phyloP scores from a whole-genome alignment of 2,113 vertebrate species.

The Drymodes brunneopygia region DNA sequence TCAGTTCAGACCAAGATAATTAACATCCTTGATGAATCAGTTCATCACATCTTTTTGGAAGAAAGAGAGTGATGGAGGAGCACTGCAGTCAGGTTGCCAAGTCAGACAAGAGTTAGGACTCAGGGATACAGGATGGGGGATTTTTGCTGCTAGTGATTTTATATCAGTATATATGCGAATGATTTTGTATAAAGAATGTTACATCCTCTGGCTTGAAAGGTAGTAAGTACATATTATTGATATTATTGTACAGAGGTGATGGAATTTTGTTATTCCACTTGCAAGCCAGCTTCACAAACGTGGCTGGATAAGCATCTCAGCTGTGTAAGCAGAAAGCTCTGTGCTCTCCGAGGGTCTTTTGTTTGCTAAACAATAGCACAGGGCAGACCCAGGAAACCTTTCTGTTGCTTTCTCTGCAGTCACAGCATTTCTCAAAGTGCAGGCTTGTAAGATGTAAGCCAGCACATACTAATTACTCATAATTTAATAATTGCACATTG shows the following conservation, averaged over 20 bases:
- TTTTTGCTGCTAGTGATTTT: not conserved
- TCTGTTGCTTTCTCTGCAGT: not conserved
- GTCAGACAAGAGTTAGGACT: not conserved
- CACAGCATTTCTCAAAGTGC: not conserved
- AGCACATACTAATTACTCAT: not conserved
- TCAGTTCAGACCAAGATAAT: not conserved
- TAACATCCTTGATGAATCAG: not conserved
- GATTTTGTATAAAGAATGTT: not conserved
- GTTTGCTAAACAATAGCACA: not conserved
- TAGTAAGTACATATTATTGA: not conserved
- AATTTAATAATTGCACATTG: slow-evolving; percentile 38
- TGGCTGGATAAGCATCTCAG: not conserved
- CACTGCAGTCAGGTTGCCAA: not conserved
- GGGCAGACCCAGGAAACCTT: not conserved
- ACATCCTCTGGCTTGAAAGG: not conserved
- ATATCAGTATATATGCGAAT: not conserved
- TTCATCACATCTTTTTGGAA: not conserved
- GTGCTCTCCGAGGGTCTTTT: not conserved
- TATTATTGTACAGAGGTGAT: not conserved
- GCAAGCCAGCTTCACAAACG: not conserved
- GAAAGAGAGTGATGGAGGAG: not conserved
- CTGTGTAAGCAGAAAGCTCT: not conserved
- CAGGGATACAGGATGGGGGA: not conserved
- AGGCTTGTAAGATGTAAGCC: not conserved
- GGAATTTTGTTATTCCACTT: not conserved